Conservation (phyloP, 2,797 vertebrate genomes). For the Sardinella longiceps region DNA sequence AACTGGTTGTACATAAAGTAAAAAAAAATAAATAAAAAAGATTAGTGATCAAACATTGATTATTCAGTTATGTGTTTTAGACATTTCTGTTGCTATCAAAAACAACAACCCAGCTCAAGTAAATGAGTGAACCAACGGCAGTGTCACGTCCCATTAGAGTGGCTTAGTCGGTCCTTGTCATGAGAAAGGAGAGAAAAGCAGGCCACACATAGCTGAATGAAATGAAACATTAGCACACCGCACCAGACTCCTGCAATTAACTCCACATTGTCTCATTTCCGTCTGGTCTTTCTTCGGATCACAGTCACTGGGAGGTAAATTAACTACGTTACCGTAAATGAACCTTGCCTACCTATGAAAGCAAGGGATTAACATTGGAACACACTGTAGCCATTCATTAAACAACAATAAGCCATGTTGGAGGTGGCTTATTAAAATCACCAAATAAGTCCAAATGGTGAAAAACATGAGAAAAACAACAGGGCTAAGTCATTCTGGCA, state of each 20-base stretch:
- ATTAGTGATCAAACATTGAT: no score
- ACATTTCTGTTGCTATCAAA: background rate
- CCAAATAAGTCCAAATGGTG: background rate
- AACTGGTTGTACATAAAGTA: background rate
- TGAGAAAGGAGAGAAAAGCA: constrained; percentile 37
- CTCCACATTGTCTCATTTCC: constrained; percentile 45
- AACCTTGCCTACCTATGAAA: constrained; percentile 35
- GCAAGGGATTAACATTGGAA: background rate
- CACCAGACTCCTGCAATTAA: constrained; percentile 48
- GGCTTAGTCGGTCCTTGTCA: background rate
- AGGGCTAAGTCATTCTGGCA: background rate
- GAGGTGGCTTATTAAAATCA: background rate
- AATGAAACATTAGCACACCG: constrained; percentile 40
- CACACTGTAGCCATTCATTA: background rate
- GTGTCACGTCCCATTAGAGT: background rate
- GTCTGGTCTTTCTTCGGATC: constrained; percentile 37
- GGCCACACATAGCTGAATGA: constrained; percentile 36
- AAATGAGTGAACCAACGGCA: background rate
- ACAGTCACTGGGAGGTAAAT: constrained; percentile 42
- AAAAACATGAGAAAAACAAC: background rate
- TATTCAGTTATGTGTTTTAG: background rate
- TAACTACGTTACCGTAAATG: constrained; percentile 44
- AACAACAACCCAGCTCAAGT: background rate
- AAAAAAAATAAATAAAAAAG: no score
- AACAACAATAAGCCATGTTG: background rate